Base-by-base conservation (phyloP, 2,113 vertebrate species). In the Epinephelus cyanopodus region DNA sequence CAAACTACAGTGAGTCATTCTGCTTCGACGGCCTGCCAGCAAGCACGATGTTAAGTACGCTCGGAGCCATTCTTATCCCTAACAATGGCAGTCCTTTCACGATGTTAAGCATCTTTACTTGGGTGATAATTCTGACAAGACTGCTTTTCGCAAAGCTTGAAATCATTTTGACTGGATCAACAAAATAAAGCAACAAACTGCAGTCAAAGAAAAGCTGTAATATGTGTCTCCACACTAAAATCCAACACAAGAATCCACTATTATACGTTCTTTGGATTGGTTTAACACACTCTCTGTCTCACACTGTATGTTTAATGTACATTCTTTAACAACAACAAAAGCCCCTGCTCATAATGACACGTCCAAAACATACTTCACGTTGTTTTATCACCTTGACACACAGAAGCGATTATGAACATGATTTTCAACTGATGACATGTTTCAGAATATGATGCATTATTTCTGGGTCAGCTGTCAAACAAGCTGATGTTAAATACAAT, bases 1-100 rank as follows among this genome's bases (percentile, higher is more conserved):
- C 69, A 84, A 83, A 74, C 83, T 48, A 19, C 1, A 45, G 67
- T 77, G 89, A 90, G 71, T 88, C 84, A 86, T 73, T 90, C 75
- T 48, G 23, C 61, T 25, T 48, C 47, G 42, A 66, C 33, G 29
- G 77, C 64, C 64, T 79, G 78, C 81, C 85, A 82, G 69, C 54
- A 3, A 77, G 74, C 66, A 8, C 11, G 17, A 60, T 71, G 72
- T 84, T 64, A 76, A 89, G 66, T 70, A 73, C 5, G 66, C 86
- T 82, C 52, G 2, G 23, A 89, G 82, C 74, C 82, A 87, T 90
- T 86, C 81, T 84, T 39, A 56, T 61, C 70, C 71, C 72, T 33
- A 85, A 85, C 83, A 90, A 90, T 78, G 45, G 60, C 69, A 23
- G 62, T 52, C 62, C 67, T 87, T 86, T 77, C 54, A 62, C 53